Conservation (phyloP, 2,888 invertebrate genomes). For the Caprella mutica region DNA sequence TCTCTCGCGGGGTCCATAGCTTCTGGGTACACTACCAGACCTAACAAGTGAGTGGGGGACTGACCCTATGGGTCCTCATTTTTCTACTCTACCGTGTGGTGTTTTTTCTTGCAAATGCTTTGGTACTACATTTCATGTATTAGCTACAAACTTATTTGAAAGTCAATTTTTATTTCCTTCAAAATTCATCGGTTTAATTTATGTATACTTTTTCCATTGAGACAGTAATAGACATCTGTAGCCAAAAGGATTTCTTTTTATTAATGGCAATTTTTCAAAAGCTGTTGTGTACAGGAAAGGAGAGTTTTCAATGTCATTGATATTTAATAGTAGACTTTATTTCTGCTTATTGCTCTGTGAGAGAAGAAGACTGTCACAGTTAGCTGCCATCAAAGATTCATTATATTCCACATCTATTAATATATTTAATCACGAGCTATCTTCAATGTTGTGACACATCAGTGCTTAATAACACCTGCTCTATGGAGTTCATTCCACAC, state of each 20-base stretch:
- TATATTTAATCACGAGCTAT: not conserved
- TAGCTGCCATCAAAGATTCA: not conserved
- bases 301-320: too few relatives aligned
- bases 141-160: too few relatives aligned
- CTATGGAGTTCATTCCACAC: not conserved
- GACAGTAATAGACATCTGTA: too few relatives aligned
- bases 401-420: not conserved
- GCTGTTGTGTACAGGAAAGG: too few relatives aligned
- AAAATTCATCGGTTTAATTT: too few relatives aligned
- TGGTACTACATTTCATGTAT: too few relatives aligned
- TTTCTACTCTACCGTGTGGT: not conserved
- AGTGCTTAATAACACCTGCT: not conserved
- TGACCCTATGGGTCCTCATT: slow-evolving; percentile 2
- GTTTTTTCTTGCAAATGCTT: slow-evolving; percentile 14
- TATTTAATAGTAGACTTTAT: too few relatives aligned
- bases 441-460: not conserved
- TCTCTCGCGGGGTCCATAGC: slow-evolving; percentile 51
- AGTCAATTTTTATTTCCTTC: too few relatives aligned
- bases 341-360: not conserved
- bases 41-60: slow-evolving; percentile 43
- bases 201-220: too few relatives aligned
- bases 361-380: not conserved
- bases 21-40: slow-evolving; percentile 45
- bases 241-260: too few relatives aligned
- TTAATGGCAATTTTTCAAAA: too few relatives aligned